phyloP scores from a whole-genome alignment of 2,888 invertebrate genomes.

The Lepetodrilus schrolli region DNA sequence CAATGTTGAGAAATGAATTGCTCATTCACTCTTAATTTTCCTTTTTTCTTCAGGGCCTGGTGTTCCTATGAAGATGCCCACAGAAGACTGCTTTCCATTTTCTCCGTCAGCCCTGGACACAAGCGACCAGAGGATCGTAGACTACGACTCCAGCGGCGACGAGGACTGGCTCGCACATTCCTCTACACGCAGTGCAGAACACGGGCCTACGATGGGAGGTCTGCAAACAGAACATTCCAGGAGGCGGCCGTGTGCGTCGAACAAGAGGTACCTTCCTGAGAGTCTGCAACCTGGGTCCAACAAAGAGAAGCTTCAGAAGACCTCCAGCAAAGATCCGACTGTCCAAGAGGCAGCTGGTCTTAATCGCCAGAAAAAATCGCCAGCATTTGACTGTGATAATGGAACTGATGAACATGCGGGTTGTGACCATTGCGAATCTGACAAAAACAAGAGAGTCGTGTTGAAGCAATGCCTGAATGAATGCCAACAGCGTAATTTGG shows the following conservation, averaged over 20 bases:
- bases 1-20: no score
- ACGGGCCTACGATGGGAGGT: not conserved
- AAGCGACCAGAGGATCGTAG: not conserved
- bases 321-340: not conserved
- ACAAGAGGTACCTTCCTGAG: conserved; percentile 1
- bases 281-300: not conserved
- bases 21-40: no score
- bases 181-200: not conserved
- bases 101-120: not conserved
- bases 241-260: no score
- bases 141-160: conserved; percentile 5
- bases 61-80: not conserved
- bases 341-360: not conserved
- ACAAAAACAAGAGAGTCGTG: not conserved
- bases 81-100: not conserved
- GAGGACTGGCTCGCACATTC: not conserved
- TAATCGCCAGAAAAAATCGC: not conserved
- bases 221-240: no score
- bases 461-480: not conserved
- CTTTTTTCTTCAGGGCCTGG: not conserved
- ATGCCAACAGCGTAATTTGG: not conserved
- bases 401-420: not conserved
- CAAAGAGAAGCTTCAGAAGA: not conserved
- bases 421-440: not conserved
- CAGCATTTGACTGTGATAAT: not conserved